Base-by-base conservation (phyloP, 1,140 invertebrate species). In the Helicoverpa zea region DNA sequence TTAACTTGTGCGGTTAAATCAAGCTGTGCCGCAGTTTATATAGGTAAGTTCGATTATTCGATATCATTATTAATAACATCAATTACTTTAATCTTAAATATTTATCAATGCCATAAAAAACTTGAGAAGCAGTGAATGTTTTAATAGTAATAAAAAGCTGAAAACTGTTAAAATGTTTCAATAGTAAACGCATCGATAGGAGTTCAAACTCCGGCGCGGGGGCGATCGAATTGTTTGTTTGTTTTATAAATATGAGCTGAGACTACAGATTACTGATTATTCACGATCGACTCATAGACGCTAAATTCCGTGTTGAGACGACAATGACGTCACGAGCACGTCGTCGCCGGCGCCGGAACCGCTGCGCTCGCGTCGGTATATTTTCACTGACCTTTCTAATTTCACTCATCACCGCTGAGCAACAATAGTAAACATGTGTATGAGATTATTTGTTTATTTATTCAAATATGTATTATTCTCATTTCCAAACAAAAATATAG, bases 321-420 rank as follows among this genome's bases (percentile, higher is more conserved):
- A 70, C n/a, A 80, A 58, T 66, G 64, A 82, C 81, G 59, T 75
- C 74, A 77, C 74, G 29, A 77, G 12, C 29, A 12, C 10, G 47
- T 52, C 16, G 18, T 13, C 11, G 11, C 49, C 18, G 72, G 30
- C 43, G 56, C 43, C 73, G 73, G 23, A 76, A 35, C 52, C 73
- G 77, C 49, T 23, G 14, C 73, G 77, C 49, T 23, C 18, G 54
- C 68, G 58, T 18, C 77, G 78, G n/a, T 79, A 83, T 79, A 83
- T 85, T 85, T 87, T 86, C 86, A 81, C 82, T 84, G 82, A 86
- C 86, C 83, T 86, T 86, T 88, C 86, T 88, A 86, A 86, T 88
- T 88, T 88, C 85, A 81, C 86, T 82, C 64, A 68, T 68, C 64
- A 49, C 43, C n/a, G 64, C 64, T 43, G 49, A 23, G 64, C 64